Evolutionary conservation across 92 coral and sea anemone genomes (phyloP), one percentile per base, ranked within the genome.

Genomic region (Heteractis magnifica): DNA sequence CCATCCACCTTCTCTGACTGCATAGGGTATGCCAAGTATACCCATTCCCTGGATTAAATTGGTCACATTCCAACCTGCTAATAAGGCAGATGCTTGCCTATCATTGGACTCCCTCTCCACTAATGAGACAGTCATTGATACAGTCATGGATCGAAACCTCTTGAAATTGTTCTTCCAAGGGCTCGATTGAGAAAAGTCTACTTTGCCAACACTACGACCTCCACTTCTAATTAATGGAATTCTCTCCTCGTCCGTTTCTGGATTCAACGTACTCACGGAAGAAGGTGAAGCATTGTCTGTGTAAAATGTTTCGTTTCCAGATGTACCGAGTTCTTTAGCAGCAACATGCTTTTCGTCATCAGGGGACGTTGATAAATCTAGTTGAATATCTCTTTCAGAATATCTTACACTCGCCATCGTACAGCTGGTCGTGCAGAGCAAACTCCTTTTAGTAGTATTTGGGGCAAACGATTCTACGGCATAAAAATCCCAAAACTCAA

Each of bases 41-140:
- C 98, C 98, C 98, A 94, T 94, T 3, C 98, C 98, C 65, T 94
- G 98, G 51, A 94, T 94, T 10, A 94, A 90, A 64, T 94, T 94
- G 41, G 95, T 94, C 52, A 94, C 95, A 72, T 94, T 94, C 98
- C 98, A 94, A 64, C 98, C 98, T 52, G 98, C 98, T 56, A 94
- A 52, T 51, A 91, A 13, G 56, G 98, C 98, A 4, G 98, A 91
- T 2, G 98, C 98, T 83, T 88, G 86, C 64, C 98, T 84, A 52
- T 94, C 98, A 13, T 26, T 55, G 49, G 91, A 87, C 64, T 94
- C 92, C 82, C 85, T 94, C 84, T 94, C 98, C n/a, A 91, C 83
- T 19, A 94, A 71, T 4, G 98, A 94, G 12, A 79, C 65, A 19
- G 87, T 91, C 76, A 89, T 78, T 3, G 98, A 94, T 51, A 94